Base-by-base conservation (phyloP, 2,113 vertebrate genomes). In the Chunga burmeisteri region DNA sequence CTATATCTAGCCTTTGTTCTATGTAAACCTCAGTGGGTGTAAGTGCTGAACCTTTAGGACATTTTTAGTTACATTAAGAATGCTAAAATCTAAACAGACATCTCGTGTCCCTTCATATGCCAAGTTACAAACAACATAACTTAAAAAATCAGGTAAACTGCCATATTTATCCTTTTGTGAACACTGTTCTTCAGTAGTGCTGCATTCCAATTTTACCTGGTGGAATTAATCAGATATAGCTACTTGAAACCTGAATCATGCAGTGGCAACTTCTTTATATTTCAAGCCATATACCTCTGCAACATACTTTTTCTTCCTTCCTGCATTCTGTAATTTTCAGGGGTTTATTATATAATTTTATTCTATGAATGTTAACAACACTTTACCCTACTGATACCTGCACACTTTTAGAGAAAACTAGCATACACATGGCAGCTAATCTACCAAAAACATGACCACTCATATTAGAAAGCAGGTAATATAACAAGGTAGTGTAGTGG, bases 401-500 rank as follows among this genome's bases (percentile, higher is more conserved):
- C 10, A 40, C 30, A 20, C 40, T 73, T 77, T 18, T 21, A 66
- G 56, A 58, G 42, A 83, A 87, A 75, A 52, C 2, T 6, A 82
- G 66, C 22, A 42, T 16, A 46, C 20, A 16, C 4, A 3, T 2
- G 23, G 65, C 81, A 93, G 53, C 27, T 27, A 10, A 68, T 36
- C 32, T 30, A 65, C 30, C 46, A 56, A 61, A 88, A 9, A 0
- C 50, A 32, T 0, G 5, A 20, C 52, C 58, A 65, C 23, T 23
- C 26, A 6, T 2, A 18, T 27, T 9, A 83, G 25, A 75, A 38
- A 55, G 55, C 22, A 81, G 42, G 4, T 2, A 36, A 36, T 2
- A 11, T 2, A 50, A 5, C 15, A 6, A 3, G 17, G 56, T 1
- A 13, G 21, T 1, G 40, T 2, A 21, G 34, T 0, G 66, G 15